Conservation (phyloP, 2,113 vertebrate species). For the Patagioenas fasciata region DNA sequence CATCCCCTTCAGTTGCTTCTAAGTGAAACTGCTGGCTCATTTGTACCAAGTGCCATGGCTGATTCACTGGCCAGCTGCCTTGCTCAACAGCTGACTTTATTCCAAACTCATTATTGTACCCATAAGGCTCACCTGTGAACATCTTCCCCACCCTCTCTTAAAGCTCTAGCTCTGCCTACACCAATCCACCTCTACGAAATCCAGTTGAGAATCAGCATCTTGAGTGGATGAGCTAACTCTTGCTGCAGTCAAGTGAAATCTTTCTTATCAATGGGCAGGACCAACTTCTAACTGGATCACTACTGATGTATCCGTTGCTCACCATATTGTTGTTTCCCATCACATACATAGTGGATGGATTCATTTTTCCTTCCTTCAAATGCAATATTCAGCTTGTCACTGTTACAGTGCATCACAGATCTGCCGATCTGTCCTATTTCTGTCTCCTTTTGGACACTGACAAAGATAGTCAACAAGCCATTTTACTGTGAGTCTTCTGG, state of each 20-base stretch:
- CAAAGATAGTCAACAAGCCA: not conserved
- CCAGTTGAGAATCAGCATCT: constrained; percentile 30
- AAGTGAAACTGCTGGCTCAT: not conserved
- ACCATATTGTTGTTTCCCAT: not conserved
- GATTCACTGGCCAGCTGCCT: not conserved
- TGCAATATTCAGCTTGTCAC: not conserved
- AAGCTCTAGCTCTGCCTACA: not conserved
- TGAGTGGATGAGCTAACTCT: not conserved
- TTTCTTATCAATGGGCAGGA: not conserved
- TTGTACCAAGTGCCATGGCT: not conserved
- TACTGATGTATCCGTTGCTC: constrained; percentile 13
- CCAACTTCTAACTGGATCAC: not conserved
- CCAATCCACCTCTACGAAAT: not conserved
- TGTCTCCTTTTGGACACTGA: not conserved
- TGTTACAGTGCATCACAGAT: not conserved
- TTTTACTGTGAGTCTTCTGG: not conserved
- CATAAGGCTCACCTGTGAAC: not conserved
- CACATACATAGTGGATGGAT: not conserved
- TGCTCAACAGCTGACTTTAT: not conserved
- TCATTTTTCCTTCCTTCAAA: not conserved
- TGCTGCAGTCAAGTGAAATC: not conserved
- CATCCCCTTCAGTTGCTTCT: not conserved
- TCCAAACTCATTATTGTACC: not conserved
- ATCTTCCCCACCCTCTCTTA: not conserved
- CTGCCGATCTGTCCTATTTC: not conserved